Base-by-base conservation (phyloP, 92 coral and sea anemone genomes). In the Metridium senile region DNA sequence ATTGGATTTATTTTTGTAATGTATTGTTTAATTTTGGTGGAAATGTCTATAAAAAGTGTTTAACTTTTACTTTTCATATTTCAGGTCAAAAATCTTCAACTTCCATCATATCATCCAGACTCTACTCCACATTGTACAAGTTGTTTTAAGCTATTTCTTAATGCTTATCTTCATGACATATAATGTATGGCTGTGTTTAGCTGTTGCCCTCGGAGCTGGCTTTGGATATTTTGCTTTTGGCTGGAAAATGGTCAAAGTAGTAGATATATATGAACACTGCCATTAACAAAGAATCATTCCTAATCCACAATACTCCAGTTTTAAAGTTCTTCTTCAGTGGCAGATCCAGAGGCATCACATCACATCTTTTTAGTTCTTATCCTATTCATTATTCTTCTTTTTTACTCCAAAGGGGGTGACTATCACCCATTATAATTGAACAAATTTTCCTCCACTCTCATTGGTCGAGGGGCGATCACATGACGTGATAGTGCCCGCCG, bases 101-200 rank as follows among this genome's bases (percentile, higher is more conserved):
- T 81, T 86, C 84, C 99, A 93, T 68, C 99, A 96, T 33, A 63
- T 96, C 8, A 62, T 87, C 13, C 99, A 96, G 76, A 76, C 93
- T 17, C 71, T 83, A 30, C 92, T 96, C 0, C 97, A 96, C 65
- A 78, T 96, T 70, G 79, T 93, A 11, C 99, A 96, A 70, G 97
- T 96, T 25, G 87, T 95, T 0, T 0, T 96, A 56, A 92, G 99
- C 66, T 96, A 96, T 73, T 96, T 92, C 66, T 93, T 96, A n/a
- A 96, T 96, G 99, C 76, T 96, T 81, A 89, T 96, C 81, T 93
- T 93, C 66, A 96, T 96, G 99, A 92, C 99, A 0, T 92, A 92
- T 93, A 96, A 96, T 76, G 93, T 88, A 26, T 96, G 93, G 87
- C 78, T 96, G 62, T 96, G 97, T 26, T 72, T 93, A 26, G 82